Conservation (phyloP, 2,797 vertebrate genomes). For the Cirrhinus molitorella region DNA sequence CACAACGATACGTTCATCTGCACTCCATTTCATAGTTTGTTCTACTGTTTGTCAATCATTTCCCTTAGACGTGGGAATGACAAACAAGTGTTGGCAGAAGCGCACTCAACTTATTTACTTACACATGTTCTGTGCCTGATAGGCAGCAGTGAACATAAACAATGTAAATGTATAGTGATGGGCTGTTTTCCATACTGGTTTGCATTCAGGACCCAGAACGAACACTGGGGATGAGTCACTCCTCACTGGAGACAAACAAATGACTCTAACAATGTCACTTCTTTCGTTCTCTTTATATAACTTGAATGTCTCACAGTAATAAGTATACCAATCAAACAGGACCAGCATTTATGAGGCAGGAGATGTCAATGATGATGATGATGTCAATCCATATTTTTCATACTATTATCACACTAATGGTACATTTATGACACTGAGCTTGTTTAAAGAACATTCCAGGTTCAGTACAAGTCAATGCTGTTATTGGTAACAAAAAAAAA, state of each 20-base stretch:
- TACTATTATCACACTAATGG: not conserved
- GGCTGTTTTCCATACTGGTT: slow-evolving; percentile 54
- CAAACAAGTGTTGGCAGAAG: not conserved
- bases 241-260: slow-evolving; percentile 37
- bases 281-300: not conserved
- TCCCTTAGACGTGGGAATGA: not conserved
- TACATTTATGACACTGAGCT: not conserved
- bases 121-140: not conserved
- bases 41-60: slow-evolving; percentile 30
- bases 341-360: not conserved
- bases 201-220: slow-evolving; percentile 41
- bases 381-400: not conserved
- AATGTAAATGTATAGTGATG: slow-evolving; percentile 47
- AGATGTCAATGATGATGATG: too few relatives aligned
- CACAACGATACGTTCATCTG: slow-evolving; percentile 7
- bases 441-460: not conserved
- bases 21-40: not conserved
- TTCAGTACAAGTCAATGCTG: not conserved
- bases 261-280: slow-evolving; percentile 21
- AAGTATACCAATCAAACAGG: not conserved
- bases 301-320: not conserved
- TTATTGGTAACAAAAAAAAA: too few relatives aligned
- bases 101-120: slow-evolving; percentile 11
- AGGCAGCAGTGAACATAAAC: slow-evolving; percentile 10
- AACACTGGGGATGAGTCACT: slow-evolving; percentile 12